Conservation (phyloP, 2,113 vertebrate species). For the Mesocricetus auratus region DNA sequence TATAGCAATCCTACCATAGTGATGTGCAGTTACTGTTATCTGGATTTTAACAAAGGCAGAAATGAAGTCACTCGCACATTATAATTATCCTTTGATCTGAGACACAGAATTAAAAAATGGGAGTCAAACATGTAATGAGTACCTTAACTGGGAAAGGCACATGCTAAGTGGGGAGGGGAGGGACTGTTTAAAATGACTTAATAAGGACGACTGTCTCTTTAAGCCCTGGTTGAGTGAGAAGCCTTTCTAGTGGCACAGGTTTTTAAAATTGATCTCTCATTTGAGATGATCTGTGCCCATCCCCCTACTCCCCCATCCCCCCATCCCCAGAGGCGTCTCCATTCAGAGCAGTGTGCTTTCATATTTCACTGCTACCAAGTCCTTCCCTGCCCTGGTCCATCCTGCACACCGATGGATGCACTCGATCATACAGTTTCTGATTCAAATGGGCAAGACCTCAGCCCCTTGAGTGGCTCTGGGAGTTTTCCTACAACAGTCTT, state of each 20-base stretch:
- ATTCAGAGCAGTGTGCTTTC: background rate
- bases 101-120: background rate
- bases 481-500: background rate
- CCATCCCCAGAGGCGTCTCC: background rate
- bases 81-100: conserved; percentile 42
- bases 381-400: background rate
- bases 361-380: rapidly evolving
- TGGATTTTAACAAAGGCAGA: conserved; percentile 30
- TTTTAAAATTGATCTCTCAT: conserved; percentile 25
- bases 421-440: background rate
- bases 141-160: background rate
- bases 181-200: background rate
- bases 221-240: conserved; percentile 15
- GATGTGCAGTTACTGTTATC: background rate
- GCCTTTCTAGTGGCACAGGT: background rate
- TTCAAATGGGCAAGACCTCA: background rate
- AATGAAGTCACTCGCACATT: background rate
- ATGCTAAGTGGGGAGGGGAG: background rate
- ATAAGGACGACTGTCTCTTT: background rate
- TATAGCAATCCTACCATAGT: background rate
- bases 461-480: background rate
- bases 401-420: background rate
- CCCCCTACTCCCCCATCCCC: background rate
- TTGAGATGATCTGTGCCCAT: background rate
- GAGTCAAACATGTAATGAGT: background rate